Conservation (phyloP, 2,888 invertebrate genomes). For the Chirona hameri region DNA sequence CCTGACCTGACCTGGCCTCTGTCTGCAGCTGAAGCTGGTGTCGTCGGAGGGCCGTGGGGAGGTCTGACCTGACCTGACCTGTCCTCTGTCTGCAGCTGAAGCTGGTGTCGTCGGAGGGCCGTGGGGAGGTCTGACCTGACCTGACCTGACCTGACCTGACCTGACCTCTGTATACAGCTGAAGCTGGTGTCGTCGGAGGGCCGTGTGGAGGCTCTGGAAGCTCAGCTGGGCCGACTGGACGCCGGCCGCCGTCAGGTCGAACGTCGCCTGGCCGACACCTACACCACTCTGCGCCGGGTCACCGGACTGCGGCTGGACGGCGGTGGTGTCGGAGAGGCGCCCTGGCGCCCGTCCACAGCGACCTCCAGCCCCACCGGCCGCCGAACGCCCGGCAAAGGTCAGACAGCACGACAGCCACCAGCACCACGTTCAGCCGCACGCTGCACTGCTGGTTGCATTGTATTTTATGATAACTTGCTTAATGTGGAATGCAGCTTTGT, state of each 20-base stretch:
- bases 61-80: constrained; percentile 47
- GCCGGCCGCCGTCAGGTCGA: constrained; percentile 75
- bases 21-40: constrained; percentile 65
- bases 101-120: constrained; percentile 76
- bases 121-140: too few relatives aligned
- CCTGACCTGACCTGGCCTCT: too few relatives aligned
- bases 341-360: not conserved
- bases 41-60: constrained; percentile 80
- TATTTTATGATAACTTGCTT: too few relatives aligned
- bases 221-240: constrained; percentile 73
- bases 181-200: constrained; percentile 79
- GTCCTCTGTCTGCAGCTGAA: too few relatives aligned
- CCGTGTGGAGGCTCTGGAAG: constrained; percentile 77
- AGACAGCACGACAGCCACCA: not conserved
- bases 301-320: constrained; percentile 86
- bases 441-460: too few relatives aligned
- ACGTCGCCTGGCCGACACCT: constrained; percentile 78
- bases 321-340: constrained; percentile 40
- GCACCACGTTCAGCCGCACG: too few relatives aligned
- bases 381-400: not conserved
- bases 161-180: constrained; percentile 52
- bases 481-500: too few relatives aligned
- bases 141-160: constrained; percentile 45
- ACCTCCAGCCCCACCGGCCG: not conserved
- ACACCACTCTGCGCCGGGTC: constrained; percentile 76